Base-by-base conservation (phyloP, 2,797 vertebrate species). In the Sebastes elongatus region DNA sequence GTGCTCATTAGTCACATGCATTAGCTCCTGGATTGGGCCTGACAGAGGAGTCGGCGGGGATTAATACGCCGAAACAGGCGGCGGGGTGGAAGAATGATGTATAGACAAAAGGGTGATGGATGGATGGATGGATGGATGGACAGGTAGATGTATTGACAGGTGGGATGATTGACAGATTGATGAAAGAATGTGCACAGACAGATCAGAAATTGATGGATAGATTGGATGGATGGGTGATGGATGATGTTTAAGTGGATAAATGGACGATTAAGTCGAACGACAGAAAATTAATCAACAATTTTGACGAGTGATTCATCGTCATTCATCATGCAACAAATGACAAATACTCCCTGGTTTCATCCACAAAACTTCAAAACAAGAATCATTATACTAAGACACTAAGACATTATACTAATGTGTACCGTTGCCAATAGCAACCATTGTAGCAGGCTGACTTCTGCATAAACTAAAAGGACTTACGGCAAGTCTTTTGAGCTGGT, bases 1-100 rank as follows among this genome's bases (percentile, higher is more conserved):
- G 85, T 5, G 22, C 87, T 92, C 88, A 92, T 93, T 92, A 93
- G 89, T 90, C 85, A 90, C 90, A 84, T 89, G 87, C 86, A 91
- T 89, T 90, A 87, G 84, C 88, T 92, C 82, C 85, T 90, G 86
- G 80, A 89, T 85, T 75, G 85, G 81, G 77, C 60, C 82, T 79
- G 90, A 87, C 85, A 76, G 81, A 84, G 72, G 67, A 88, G 85
- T 56, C n/a, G 23, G 74, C 38, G 11, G 53, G 66, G 84, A 77
- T 85, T 86, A 87, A 88, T 78, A 68, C 5, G 3, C 18, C 6
- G 27, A 55, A 56, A 65, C 1, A 55, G 20, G 6, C 53, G 10
- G 32, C 0, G 9, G 14, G 25, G 16, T 13, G 62, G 25, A 74
- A 46, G 59, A 16, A n/a, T 22, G 70, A 76, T 60, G 60, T 8